A percentile compares a stretch with the other conserved stretches of the same genome.
Conservation (phyloP, 2,888 invertebrate genomes). For the Dilophus febrilis region DNA sequence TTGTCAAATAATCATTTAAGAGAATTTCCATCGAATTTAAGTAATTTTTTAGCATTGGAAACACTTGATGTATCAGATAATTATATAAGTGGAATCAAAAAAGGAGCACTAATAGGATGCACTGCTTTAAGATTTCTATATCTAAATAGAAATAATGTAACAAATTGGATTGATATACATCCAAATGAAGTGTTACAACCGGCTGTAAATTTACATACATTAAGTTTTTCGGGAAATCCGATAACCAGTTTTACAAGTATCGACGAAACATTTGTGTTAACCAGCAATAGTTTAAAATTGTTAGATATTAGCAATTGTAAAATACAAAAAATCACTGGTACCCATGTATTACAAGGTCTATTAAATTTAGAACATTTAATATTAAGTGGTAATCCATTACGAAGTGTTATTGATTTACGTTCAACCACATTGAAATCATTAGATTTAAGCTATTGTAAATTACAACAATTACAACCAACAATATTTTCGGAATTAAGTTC, state of each 20-base stretch:
- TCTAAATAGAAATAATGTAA: conserved; percentile 44
- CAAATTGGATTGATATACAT: conserved; percentile 37
- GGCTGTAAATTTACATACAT: conserved; percentile 34
- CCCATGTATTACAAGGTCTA: conserved; percentile 8
- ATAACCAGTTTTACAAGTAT: conserved; percentile 35
- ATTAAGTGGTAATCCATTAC: conserved; percentile 35
- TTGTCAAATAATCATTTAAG: conserved; percentile 44
- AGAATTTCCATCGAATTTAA: conserved; percentile 36
- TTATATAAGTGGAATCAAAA: conserved; percentile 32
- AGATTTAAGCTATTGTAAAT: conserved; percentile 39
- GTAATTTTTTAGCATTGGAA: conserved; percentile 33
- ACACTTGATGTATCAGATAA: conserved; percentile 38
- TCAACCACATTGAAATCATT: conserved; percentile 36
- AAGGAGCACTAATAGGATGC: conserved; percentile 34
- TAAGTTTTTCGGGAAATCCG: conserved; percentile 49
- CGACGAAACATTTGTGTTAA: conserved; percentile 34
- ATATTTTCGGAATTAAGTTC: conserved; percentile 40
- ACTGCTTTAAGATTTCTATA: conserved; percentile 39
- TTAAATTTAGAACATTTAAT: conserved; percentile 32
- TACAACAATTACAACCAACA: conserved; percentile 33
- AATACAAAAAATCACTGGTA: conserved; percentile 35
- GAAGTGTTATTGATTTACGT: conserved; percentile 31
- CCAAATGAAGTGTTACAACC: conserved; percentile 34
- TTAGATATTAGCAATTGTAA: conserved; percentile 45
- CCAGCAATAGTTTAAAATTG: conserved; percentile 38